These are phyloP conservation scores for Papilio glaucus DNA, from an alignment of 1,140 invertebrate genomes.

Conservation along the genomic window DNA sequence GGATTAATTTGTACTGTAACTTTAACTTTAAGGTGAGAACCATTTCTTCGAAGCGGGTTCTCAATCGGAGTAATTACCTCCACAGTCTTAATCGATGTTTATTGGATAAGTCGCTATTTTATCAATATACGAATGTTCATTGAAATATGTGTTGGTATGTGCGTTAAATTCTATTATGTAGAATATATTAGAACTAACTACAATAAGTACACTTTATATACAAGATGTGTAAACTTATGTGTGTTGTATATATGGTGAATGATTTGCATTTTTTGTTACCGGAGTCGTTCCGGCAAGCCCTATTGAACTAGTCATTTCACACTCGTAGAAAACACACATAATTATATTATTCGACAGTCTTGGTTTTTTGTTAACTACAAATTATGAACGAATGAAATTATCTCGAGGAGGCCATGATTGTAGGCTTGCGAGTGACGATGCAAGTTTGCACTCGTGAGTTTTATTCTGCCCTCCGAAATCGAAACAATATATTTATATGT, in stretches of 20 bases:
- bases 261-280: conserved; percentile 50
- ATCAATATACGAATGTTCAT: too few species aligned
- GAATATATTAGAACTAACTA: too few species aligned
- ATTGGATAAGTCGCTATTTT: too few species aligned
- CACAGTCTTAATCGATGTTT: too few species aligned
- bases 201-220: background rate
- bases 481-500: background rate
- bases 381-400: conserved; percentile 74
- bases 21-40: too few species aligned
- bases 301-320: conserved; percentile 79
- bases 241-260: conserved; percentile 42
- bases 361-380: conserved; percentile 74
- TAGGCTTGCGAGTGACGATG: conserved; percentile 63
- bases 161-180: too few species aligned
- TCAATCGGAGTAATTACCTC: too few species aligned
- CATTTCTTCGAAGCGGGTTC: too few species aligned
- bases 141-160: too few species aligned
- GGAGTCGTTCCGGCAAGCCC: conserved; percentile 47
- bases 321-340: conserved; percentile 75
- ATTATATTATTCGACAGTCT: conserved; percentile 74
- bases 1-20: too few species aligned
- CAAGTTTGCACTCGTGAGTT: conserved; percentile 47
- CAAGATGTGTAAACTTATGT: background rate
- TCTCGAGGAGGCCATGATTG: conserved; percentile 74
- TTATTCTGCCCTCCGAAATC: conserved; percentile 22